Base-by-base conservation (phyloP, 35 echinoderm and acorn worm species). In the Apostichopus californicus region DNA sequence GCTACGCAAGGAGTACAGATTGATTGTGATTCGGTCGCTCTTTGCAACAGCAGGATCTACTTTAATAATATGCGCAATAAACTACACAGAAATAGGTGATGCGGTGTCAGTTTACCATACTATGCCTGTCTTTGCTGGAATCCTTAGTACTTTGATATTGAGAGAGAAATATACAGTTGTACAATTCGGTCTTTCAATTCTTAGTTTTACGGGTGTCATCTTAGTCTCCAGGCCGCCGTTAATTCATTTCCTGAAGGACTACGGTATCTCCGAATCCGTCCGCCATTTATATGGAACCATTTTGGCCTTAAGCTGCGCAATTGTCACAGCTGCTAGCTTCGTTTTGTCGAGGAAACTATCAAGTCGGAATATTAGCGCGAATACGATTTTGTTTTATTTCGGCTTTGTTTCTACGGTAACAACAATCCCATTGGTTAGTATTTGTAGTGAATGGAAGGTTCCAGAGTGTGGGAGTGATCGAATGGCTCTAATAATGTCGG, bases 91-190 rank as follows among this genome's bases (percentile, higher is more conserved):
- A 17, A 87, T 87, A 24, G 83, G 83, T 15, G 25, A 61, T 26
- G 83, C 83, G 10, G 57, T 87, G 0, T 10, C 83, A 15, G 58
- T 87, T 10, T 87, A 61, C 21, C 59, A 87, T 26, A 87, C 55
- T 5, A 61, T 87, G 83, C 83, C 83, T 9, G 83, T 87, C 55
- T 87, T 87, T 56, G 83, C 83, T 61, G 83, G 83, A 20, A 61
- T 87, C 6, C 9, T 87, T 5, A 56, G 83, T 20, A 60, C 9
- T 11, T 13, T 87, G 55, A 6, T 87, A 7, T 87, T 87, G 21
- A 61, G 21, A 26, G 83, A 87, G 53, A 60, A 21, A 15, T 87
- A 63, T 65, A 87, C 83, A 13, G 60, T 22, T 11, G 8, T 87
- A 17, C 28, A 87, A 56, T 10, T 87, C 4, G 59, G 15, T 65